Percentiles rank a stretch among this genome's conserved stretches.
These are phyloP conservation scores for Oscheius sp. DNA, from an alignment of 2,888 invertebrate species.

Conservation along the genomic window DNA sequence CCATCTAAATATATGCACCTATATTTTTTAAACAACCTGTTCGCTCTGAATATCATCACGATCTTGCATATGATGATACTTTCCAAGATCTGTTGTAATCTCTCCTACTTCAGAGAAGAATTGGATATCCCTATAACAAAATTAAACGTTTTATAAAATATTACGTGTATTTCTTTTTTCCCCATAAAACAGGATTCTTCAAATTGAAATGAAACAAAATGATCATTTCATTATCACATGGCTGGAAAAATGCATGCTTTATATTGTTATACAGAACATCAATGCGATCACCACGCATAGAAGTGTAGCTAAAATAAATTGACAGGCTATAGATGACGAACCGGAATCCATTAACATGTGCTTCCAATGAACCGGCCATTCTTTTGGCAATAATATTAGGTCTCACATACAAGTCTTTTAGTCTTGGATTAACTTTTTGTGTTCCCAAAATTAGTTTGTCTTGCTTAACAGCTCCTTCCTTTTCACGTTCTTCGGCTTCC, in stretches of 20 bases:
- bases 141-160: background rate
- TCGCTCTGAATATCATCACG: conserved; percentile 97
- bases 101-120: conserved; percentile 99
- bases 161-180: conserved; percentile 89
- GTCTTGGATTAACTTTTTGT: conserved; percentile 90
- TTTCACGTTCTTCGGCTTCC: conserved; percentile 97
- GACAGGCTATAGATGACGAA: background rate
- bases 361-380: conserved; percentile 81
- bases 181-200: conserved; percentile 99
- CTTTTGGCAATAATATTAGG: conserved; percentile 91
- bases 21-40: conserved; percentile 75
- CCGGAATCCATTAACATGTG: conserved; percentile 81
- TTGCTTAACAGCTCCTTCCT: conserved; percentile 96
- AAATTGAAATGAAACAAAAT: conserved; percentile 97
- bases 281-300: conserved; percentile 98
- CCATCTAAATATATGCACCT: conserved; percentile 76
- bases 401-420: conserved; percentile 80
- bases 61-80: conserved; percentile 99
- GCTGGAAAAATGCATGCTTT: conserved; percentile 92
- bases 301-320: conserved; percentile 81
- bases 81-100: conserved; percentile 97
- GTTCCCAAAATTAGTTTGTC: conserved; percentile 88
- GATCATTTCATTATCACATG: conserved; percentile 98
- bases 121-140: conserved; percentile 74
- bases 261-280: conserved; percentile 99